Conservation (phyloP, 2,888 invertebrate genomes). For the Stenchaetothrips biformis region DNA sequence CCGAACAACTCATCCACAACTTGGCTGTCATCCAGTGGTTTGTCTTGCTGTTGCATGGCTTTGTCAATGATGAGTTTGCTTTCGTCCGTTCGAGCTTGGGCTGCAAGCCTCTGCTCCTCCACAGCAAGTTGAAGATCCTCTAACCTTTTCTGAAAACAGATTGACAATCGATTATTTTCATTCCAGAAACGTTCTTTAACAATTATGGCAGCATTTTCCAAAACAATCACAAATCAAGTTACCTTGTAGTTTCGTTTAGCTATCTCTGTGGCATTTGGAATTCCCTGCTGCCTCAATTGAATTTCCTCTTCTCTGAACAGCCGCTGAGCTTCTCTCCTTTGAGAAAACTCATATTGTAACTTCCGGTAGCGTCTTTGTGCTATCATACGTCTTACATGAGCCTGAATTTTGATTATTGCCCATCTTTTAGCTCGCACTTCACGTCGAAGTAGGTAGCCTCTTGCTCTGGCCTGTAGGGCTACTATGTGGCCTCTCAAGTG, state of each 20-base stretch:
- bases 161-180: background rate
- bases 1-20: conserved; percentile 97
- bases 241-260: conserved; percentile 85
- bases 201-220: background rate
- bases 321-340: conserved; percentile 80
- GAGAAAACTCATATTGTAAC: conserved; percentile 67
- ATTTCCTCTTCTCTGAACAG: conserved; percentile 85
- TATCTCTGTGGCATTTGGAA: conserved; percentile 90
- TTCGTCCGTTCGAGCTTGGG: conserved; percentile 71
- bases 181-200: background rate
- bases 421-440: conserved; percentile 86
- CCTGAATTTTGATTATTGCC: conserved; percentile 93
- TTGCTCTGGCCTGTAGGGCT: conserved; percentile 78
- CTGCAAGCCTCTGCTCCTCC: conserved; percentile 79
- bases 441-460: conserved; percentile 85
- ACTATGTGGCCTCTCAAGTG: conserved; percentile 90
- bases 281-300: conserved; percentile 86
- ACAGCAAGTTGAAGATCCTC: conserved; percentile 82
- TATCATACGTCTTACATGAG: conserved; percentile 84
- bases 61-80: conserved; percentile 86
- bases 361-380: conserved; percentile 80
- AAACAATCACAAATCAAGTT: conserved; percentile 37
- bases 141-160: conserved; percentile 64
- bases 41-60: conserved; percentile 86
- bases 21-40: conserved; percentile 92